Evolutionary conservation across 1,140 invertebrate genomes (phyloP).

Genomic region (Papilio aristodemus): DNA sequence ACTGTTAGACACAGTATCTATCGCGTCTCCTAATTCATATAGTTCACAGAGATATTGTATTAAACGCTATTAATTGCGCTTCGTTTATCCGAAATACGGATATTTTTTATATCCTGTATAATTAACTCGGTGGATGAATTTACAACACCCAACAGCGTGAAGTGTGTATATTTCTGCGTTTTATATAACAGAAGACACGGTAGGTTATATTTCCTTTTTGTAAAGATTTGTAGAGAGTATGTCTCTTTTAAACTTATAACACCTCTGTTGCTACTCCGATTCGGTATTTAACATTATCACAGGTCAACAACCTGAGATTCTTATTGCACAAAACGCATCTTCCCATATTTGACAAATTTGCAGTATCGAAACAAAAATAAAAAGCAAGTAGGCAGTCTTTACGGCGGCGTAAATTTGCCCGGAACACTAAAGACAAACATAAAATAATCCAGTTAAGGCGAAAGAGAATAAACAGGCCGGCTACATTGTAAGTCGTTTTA

Average conservation of each 20-base stretch:
- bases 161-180: too few relatives aligned
- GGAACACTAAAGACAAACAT: not conserved
- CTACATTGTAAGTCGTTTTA: not conserved
- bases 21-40: too few relatives aligned
- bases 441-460: slow-evolving; percentile 1
- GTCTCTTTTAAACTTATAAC: too few relatives aligned
- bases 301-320: not conserved
- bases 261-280: not conserved
- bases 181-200: too few relatives aligned
- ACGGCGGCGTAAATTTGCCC: not conserved
- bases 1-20: not conserved
- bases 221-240: too few relatives aligned
- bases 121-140: too few relatives aligned
- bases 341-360: slow-evolving; percentile 9
- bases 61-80: too few relatives aligned
- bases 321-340: not conserved
- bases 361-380: not conserved
- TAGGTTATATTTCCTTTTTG: too few relatives aligned
- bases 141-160: too few relatives aligned
- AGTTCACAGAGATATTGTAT: not conserved
- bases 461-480: slow-evolving; percentile 8
- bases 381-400: not conserved
- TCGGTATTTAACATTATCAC: not conserved
- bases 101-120: too few relatives aligned
- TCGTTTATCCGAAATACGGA: too few relatives aligned